phyloP scores from a whole-genome alignment of 1,140 invertebrate genomes.

The Zaprionus camerounensis region DNA sequence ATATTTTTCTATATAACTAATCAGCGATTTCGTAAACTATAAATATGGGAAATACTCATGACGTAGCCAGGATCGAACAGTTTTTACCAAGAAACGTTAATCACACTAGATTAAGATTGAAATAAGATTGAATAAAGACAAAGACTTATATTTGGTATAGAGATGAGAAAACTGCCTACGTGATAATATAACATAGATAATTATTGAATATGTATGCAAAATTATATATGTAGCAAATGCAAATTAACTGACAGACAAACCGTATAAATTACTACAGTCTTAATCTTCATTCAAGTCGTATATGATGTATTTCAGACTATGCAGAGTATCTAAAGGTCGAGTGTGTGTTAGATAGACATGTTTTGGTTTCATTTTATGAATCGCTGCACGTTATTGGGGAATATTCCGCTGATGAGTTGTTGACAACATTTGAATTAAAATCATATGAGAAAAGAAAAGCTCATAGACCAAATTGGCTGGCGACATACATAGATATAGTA shows the following conservation, averaged over 20 bases:
- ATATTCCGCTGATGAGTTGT: conserved; percentile 46
- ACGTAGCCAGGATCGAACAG: background rate
- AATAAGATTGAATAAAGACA: background rate
- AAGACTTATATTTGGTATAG: background rate
- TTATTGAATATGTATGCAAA: background rate
- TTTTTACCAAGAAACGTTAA: background rate
- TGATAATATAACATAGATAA: background rate
- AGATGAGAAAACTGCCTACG: background rate
- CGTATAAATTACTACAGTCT: background rate
- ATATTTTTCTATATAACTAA: background rate
- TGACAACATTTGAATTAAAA: conserved; percentile 42
- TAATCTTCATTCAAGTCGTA: no score
- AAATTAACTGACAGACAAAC: background rate
- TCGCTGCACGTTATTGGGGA: conserved; percentile 3
- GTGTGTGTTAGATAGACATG: background rate
- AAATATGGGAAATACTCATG: background rate
- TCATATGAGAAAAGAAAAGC: background rate
- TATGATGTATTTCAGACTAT: background rate
- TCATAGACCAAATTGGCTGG: background rate
- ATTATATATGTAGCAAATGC: background rate
- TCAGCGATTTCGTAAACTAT: background rate
- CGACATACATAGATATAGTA: background rate
- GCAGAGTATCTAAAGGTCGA: background rate
- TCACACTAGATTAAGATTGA: background rate
- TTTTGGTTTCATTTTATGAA: background rate